Conservation (phyloP, 2,113 vertebrate species). For the Rousettus leschenaultii region DNA sequence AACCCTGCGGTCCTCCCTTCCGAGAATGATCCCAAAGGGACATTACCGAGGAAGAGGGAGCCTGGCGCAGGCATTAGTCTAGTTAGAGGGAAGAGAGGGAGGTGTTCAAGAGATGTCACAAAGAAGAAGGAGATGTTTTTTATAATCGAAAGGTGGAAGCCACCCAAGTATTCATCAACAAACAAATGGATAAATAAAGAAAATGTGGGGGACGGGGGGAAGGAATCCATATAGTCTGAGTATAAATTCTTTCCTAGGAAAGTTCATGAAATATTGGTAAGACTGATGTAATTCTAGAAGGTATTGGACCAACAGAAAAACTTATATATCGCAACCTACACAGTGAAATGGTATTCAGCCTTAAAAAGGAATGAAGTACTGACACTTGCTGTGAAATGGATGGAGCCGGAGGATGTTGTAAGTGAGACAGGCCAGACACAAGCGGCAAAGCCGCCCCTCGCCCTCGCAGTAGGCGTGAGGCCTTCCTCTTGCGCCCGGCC, state of each 20-base stretch:
- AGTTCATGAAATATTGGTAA: background rate
- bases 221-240: background rate
- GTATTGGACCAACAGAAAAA: background rate
- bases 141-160: background rate
- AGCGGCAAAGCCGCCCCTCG: background rate
- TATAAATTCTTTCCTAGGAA: background rate
- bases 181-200: background rate
- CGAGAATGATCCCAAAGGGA: background rate
- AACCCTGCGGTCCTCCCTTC: background rate
- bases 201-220: rapidly evolving
- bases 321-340: no score
- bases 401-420: background rate
- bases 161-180: background rate
- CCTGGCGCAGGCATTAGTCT: no score
- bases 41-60: background rate
- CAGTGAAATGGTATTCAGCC: background rate
- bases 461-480: background rate
- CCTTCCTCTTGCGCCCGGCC: background rate
- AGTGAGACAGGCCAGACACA: background rate
- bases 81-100: background rate
- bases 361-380: background rate
- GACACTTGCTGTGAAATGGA: background rate
- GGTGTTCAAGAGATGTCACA: background rate
- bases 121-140: background rate
- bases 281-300: background rate